Percentiles rank a stretch among this genome's conserved stretches.
These are phyloP conservation scores for Leptothorax acervorum DNA, from an alignment of 2,888 invertebrate species.

Conservation along the genomic window DNA sequence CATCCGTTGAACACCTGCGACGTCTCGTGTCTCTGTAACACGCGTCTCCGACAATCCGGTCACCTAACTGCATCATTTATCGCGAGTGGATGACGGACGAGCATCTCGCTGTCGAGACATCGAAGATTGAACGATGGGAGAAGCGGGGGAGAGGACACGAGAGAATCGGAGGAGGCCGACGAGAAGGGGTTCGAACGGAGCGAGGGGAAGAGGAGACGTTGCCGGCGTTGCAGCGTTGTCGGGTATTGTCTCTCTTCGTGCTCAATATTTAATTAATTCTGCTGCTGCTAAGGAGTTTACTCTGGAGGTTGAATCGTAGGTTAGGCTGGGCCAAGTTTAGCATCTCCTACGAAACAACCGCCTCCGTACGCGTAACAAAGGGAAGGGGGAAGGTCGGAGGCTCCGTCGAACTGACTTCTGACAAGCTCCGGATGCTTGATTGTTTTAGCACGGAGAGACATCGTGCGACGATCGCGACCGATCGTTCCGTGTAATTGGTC, in stretches of 20 bases:
- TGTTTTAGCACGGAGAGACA: not conserved
- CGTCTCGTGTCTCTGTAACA: not conserved
- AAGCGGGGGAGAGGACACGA: not conserved
- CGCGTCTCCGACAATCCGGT: not conserved
- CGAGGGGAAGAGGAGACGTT: not conserved
- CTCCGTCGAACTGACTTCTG: conserved; percentile 44
- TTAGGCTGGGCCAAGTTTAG: conserved; percentile 48
- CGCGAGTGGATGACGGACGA: conserved; percentile 6
- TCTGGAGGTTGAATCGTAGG: conserved; percentile 34
- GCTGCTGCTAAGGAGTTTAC: conserved; percentile 59
- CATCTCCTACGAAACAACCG: conserved; percentile 55
- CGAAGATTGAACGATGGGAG: conserved; percentile 32
- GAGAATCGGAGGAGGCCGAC: not conserved
- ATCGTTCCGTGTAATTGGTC: conserved; percentile 23
- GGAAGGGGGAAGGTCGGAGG: not conserved
- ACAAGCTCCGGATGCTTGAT: conserved; percentile 29
- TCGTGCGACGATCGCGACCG: conserved; percentile 17
- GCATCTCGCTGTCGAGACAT: conserved; percentile 28
- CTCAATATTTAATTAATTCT: conserved; percentile 69
- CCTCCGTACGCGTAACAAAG: conserved; percentile 25
- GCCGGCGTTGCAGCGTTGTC: conserved; percentile 42
- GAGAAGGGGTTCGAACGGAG: not conserved
- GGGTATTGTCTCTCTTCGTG: conserved; percentile 57
- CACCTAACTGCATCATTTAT: conserved; percentile 45
- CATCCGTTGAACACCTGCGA: conserved; percentile 20